Evolutionary conservation across 1,140 invertebrate genomes (phyloP).

Genomic region (Meteorus sp.): DNA sequence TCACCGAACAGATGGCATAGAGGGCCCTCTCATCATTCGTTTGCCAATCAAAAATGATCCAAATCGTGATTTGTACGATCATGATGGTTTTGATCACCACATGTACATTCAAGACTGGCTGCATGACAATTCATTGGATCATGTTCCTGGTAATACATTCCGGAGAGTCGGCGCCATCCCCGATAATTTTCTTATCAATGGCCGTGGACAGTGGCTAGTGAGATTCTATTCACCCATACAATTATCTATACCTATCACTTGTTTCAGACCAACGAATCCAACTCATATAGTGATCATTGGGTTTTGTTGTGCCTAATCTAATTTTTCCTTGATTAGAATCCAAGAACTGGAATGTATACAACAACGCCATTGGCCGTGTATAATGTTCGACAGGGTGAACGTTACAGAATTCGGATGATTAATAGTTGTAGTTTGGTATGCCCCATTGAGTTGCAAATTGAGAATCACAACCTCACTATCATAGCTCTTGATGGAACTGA

Average conservation of each 20-base stretch:
- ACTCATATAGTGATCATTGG: too few relatives aligned
- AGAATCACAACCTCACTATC: constrained; percentile 58
- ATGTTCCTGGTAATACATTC: constrained; percentile 66
- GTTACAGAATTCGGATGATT: constrained; percentile 61
- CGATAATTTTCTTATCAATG: constrained; percentile 26
- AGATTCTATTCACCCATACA: not conserved
- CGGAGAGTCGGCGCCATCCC: constrained; percentile 58
- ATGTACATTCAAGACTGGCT: constrained; percentile 87
- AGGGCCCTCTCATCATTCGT: constrained; percentile 82
- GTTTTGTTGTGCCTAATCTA: too few relatives aligned
- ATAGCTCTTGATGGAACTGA: constrained; percentile 58
- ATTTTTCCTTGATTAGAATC: constrained; percentile 22
- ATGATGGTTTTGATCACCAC: constrained; percentile 78
- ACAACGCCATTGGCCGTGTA: constrained; percentile 34
- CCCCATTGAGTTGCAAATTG: constrained; percentile 57
- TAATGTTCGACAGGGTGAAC: constrained; percentile 36
- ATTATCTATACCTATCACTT: too few relatives aligned
- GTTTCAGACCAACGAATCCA: not conserved
- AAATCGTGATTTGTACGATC: constrained; percentile 76
- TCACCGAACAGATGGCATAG: constrained; percentile 84
- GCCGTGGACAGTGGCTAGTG: constrained; percentile 21
- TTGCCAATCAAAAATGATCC: constrained; percentile 73
- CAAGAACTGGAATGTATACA: constrained; percentile 7
- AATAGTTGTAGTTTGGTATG: constrained; percentile 59
- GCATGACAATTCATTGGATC: constrained; percentile 74